Evolutionary conservation across 1,140 invertebrate genomes (phyloP), one percentile per base, ranked within the genome.

Genomic region (Zaprionus nigranus): DNA sequence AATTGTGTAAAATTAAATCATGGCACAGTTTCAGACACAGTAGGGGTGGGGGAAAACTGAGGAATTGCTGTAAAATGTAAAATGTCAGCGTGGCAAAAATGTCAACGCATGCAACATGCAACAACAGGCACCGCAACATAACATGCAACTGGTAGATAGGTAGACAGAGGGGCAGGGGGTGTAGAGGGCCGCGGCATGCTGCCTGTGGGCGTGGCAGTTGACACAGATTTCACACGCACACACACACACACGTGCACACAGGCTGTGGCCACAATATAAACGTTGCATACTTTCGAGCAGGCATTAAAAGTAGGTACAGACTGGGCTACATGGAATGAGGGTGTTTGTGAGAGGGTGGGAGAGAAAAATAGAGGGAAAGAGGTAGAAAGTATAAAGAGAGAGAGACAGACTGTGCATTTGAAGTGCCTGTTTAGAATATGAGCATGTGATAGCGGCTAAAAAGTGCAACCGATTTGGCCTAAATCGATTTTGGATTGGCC

Each of bases 401-500:
- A 2, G 5, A 11, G 3, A 51, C 1, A 51, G 15, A 51, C 7
- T 51, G 58, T 60, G 38, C 72, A 54, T 58, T 74, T 73, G 15
- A 57, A 86, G 79, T 68, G 80, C 51, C 73, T 68, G 76, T 73
- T 82, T 77, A 79, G 74, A 12, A 79, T 77, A 63, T 57, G 53
- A 65, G 51, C 38, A 30, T 40, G 34, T 17, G 17, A 26, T n/a
- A 28, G 63, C 28, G 9, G 36, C 56, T 34, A 34, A 66, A 81
- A 81, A 81, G 73, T 79, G 82, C 79, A 79, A 81, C 51, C 79
- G 79, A 71, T 81, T 81, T 85, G 82, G 54, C 81, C 81, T 71
- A 65, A 87, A 87, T 87, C 81, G 84, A 87, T 87, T 88, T 87
- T 88, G 66, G 78, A 87, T 87, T 83, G 83, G 83, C 83, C 72